phyloP scores from a whole-genome alignment of 1,140 invertebrate genomes.

The Diuraphis noxia region DNA sequence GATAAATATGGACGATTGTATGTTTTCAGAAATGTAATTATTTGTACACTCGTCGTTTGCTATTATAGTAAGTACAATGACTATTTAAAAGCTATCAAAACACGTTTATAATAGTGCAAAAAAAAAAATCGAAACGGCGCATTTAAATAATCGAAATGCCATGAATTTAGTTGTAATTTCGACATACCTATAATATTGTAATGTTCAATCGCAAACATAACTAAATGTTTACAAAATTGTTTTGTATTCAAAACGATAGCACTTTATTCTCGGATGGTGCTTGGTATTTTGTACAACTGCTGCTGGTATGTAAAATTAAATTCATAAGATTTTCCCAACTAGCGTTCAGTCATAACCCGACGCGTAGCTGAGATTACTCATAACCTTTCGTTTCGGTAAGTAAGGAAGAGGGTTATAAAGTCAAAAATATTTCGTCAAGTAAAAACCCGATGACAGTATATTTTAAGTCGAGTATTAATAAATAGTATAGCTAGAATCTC shows the following conservation, averaged over 20 bases:
- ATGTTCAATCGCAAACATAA: neutral
- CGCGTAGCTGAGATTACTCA: neutral
- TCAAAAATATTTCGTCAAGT: neutral
- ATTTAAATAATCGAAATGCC: neutral
- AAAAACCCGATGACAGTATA: neutral
- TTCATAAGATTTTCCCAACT: neutral
- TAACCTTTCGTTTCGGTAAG: neutral
- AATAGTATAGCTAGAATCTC: neutral
- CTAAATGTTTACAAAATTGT: neutral
- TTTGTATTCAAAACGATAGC: neutral
- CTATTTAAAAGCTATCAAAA: neutral
- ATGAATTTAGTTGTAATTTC: neutral
- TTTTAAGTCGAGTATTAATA: neutral
- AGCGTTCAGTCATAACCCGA: neutral
- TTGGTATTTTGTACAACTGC: neutral
- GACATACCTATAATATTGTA: neutral
- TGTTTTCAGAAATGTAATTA: neutral
- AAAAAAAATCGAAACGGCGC: neutral
- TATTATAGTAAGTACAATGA: neutral
- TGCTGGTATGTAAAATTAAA: neutral
- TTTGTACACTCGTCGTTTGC: neutral
- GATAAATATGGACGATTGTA: neutral
- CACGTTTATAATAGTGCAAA: neutral
- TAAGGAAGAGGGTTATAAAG: neutral
- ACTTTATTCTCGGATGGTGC: neutral